Base-by-base conservation (phyloP, 2,888 invertebrate species). In the Drosophila phalerata region DNA sequence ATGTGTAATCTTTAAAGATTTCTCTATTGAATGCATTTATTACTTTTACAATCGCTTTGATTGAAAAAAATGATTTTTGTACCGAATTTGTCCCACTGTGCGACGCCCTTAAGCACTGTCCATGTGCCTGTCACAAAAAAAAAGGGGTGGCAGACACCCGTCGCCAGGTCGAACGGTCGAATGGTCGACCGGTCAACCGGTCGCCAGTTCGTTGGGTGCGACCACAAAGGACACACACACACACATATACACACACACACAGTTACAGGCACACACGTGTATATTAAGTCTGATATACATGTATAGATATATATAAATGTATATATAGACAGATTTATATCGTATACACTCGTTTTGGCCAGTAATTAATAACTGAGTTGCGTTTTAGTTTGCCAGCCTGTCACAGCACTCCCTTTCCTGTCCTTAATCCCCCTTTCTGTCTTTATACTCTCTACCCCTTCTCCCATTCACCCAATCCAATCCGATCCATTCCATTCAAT, bases 351-450 rank as follows among this genome's bases (percentile, higher is more conserved):
- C 49, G 43, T 45, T 63, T 58, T 61, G 65, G 52, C 49, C 72
- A 55, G 76, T 75, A 75, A 75, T 78, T 78, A 78, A 78, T 78
- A 78, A 73, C 57, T 43, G 58, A 58, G 53, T 69, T 69, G 69
- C 47, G 63, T 62, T 75, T 72, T 62, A 56, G 62, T 71, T 65
- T 34, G 57, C 34, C 47, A 37, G 56, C 45, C 56, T 42, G 19
- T 32, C 42, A 11, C 42, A 30, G 3, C 28, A 28, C 32, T 28
- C 28, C 40, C 11, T 40, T 5, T 34, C 9, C 25, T 43, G 5
- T 13, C 19, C 8, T n/a, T 32, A 0, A 4, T 8, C 13, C 3
- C 47, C 28, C 8, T n/a, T 13, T 25, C 45, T 9, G 9, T 15
- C 30, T 17, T 15, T 30, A 17, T 10, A n/a, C n/a, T n/a, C n/a